Base-by-base conservation (phyloP, 2,888 invertebrate genomes). In the Bugulina stolonifera region DNA sequence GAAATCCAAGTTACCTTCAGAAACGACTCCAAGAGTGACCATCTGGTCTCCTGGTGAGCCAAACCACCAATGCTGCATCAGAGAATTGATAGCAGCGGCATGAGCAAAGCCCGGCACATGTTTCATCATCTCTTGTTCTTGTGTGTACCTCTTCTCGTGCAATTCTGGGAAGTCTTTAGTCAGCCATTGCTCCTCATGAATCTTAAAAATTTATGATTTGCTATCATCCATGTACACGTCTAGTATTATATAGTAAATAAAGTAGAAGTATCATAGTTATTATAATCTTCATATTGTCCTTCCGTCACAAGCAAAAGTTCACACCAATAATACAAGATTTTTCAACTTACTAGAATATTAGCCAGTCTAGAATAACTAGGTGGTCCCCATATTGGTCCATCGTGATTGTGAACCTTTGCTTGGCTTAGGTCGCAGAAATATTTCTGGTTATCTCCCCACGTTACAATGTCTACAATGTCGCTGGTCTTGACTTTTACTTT, bases 321-420 rank as follows among this genome's bases (percentile, higher is more conserved):
- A 52, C 52, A 52, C 22, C 10, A 10, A 52, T 14, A 52, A 52
- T 14, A 52, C 52, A 14, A 22, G 22, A 22, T 52, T 52, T 14
- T 52, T 10, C 10, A 52, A 29, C 64, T 64, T 64, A 64, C 75
- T 80, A 81, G 80, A 72, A 81, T 80, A 54, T 75, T 73, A 14
- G 78, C 79, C 2, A 81, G 77, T 23, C 81, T 75, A 2, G 82
- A 81, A 76, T 78, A 83, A 35, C 77, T 78, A 0, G 80, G 78
- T 23, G 83, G 83, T 14, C 83, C 83, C 77, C 79, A 78, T 64
- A 84, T 78, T 0, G 83, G 80, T 0, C 83, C 83, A 73, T 83
- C 82, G 72, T 80, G 81, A 22, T 77, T 75, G 74, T 81, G 80
- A 14, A 83, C 82, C 14, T 80, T 75, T 25, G 80, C 76, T 23